Percentiles rank a stretch among this genome's conserved stretches.
These are phyloP conservation scores for Trichacis sp. DNA, from an alignment of 2,888 invertebrate genomes.

Conservation along the genomic window DNA sequence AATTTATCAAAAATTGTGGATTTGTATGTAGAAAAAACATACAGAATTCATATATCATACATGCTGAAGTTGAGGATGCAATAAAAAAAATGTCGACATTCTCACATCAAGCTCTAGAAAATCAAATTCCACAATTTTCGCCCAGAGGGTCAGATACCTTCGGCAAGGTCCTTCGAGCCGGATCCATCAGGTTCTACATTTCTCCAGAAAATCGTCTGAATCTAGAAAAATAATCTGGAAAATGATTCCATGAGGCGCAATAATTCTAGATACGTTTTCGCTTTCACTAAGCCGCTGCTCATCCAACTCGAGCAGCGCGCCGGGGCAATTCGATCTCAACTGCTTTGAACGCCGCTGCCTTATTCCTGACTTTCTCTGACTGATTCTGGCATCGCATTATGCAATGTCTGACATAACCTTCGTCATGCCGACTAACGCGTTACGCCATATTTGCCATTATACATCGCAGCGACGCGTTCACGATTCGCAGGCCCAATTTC, in stretches of 20 bases:
- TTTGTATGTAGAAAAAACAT: no score
- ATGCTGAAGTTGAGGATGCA: no score
- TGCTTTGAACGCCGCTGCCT: slow-evolving; percentile 9
- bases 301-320: slow-evolving; percentile 27
- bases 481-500: background rate
- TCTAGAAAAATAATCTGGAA: no score
- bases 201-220: no score
- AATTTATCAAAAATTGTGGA: no score
- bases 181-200: background rate
- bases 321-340: slow-evolving; percentile 13
- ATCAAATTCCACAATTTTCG: no score
- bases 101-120: no score
- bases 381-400: slow-evolving; percentile 54
- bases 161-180: background rate
- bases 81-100: no score
- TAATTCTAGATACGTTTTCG: slow-evolving; percentile 15
- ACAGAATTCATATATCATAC: no score
- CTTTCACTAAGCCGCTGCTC: slow-evolving; percentile 41
- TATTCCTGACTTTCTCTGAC: slow-evolving; percentile 49
- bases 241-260: slow-evolving; percentile 12
- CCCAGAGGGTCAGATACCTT: no score
- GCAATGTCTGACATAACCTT: slow-evolving; percentile 69
- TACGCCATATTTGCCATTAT: slow-evolving; percentile 57
- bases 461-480: slow-evolving; percentile 19
- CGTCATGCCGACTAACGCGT: slow-evolving; percentile 59